These are phyloP conservation scores for Lissonota sp. DNA, from an alignment of 2,888 invertebrate species.

Conservation along the genomic window DNA sequence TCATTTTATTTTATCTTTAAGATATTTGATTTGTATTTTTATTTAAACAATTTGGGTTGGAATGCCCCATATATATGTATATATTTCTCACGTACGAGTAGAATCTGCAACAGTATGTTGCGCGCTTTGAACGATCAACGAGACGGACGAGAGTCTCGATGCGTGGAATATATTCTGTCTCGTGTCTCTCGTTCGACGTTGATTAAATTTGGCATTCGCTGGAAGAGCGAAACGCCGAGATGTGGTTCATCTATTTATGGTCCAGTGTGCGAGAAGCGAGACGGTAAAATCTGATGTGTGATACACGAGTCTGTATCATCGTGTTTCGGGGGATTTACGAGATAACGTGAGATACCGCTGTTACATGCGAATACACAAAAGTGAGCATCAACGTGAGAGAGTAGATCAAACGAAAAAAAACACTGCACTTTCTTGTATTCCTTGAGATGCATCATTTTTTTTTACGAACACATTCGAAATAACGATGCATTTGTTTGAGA, in stretches of 20 bases:
- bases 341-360: constrained; percentile 39
- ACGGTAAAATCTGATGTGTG: background rate
- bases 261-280: constrained; percentile 9
- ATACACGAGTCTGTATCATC: constrained; percentile 28
- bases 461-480: too few species aligned
- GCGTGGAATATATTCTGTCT: constrained; percentile 4
- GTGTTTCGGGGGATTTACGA: constrained; percentile 50
- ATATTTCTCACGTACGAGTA: constrained; percentile 40
- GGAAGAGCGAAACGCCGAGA: constrained; percentile 23
- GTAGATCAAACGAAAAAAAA: background rate
- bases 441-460: too few species aligned
- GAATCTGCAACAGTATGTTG: constrained; percentile 35
- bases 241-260: constrained; percentile 56
- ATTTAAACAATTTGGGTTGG: too few species aligned
- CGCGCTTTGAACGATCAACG: constrained; percentile 33
- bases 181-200: constrained; percentile 57
- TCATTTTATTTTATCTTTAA: too few species aligned
- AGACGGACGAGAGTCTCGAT: constrained; percentile 14
- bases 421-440: too few species aligned
- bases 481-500: background rate
- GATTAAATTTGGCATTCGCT: constrained; percentile 53
- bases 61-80: too few species aligned
- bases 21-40: too few species aligned
- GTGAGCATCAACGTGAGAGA: constrained; percentile 31
- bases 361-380: constrained; percentile 15